phyloP scores from a whole-genome alignment of 2,888 invertebrate species.

The Epistrophella euchroma region DNA sequence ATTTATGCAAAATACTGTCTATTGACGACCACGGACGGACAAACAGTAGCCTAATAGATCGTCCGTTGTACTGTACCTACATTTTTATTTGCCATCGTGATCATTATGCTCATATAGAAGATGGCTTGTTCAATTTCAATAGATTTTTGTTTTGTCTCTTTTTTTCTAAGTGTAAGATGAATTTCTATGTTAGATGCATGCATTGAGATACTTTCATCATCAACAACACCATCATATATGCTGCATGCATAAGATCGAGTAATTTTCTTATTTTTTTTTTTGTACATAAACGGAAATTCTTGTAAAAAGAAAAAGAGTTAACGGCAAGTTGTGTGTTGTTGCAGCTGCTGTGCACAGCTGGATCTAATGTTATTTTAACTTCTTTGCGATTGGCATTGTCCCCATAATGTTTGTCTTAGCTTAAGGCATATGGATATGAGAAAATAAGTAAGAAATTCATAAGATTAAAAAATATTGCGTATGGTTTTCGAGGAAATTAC shows the following conservation, averaged over 20 bases:
- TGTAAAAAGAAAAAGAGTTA: constrained; percentile 26
- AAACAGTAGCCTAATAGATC: constrained; percentile 24
- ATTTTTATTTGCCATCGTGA: constrained; percentile 31
- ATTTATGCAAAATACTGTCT: constrained; percentile 65
- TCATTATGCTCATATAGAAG: constrained; percentile 2
- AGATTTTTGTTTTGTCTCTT: background rate
- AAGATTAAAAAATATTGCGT: background rate
- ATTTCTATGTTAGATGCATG: constrained; percentile 11
- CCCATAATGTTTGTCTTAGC: background rate
- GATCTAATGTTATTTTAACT: constrained; percentile 21
- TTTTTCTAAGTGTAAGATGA: background rate
- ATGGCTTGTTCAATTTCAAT: background rate
- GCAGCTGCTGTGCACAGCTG: constrained; percentile 65
- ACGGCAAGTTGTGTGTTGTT: constrained; percentile 28
- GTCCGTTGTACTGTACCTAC: constrained; percentile 10
- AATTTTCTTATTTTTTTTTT: constrained; percentile 54
- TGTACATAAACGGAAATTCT: constrained; percentile 57
- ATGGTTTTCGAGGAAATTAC: background rate
- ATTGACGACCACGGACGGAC: background rate
- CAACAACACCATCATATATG: constrained; percentile 3
- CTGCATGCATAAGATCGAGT: constrained; percentile 21
- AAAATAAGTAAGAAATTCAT: background rate
- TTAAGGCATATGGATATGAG: background rate
- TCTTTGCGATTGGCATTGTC: background rate
- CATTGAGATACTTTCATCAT: constrained; percentile 17